phyloP scores from a whole-genome alignment of 2,888 invertebrate genomes.

The Metallyticus violacea region DNA sequence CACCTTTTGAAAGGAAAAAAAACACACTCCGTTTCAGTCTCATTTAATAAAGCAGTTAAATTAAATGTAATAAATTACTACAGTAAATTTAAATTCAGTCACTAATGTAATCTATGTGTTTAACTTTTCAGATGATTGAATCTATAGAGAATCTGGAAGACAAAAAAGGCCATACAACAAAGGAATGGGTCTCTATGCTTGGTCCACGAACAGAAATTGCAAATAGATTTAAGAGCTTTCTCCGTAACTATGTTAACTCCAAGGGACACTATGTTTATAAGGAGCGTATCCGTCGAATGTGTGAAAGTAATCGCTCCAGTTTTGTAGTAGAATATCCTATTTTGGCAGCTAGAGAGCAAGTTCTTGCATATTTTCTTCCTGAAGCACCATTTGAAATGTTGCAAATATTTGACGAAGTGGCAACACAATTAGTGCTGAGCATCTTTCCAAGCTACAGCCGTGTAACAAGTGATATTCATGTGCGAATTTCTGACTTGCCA shows the following conservation, averaged over 20 bases:
- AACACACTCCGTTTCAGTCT: too few species aligned
- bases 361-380: conserved; percentile 93
- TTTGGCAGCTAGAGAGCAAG: conserved; percentile 86
- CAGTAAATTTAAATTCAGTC: too few species aligned
- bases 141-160: conserved; percentile 98
- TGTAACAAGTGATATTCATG: conserved; percentile 91
- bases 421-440: conserved; percentile 87
- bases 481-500: conserved; percentile 91
- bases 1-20: too few species aligned
- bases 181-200: conserved; percentile 96
- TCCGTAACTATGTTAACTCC: conserved; percentile 83
- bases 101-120: too few species aligned
- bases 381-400: conserved; percentile 97
- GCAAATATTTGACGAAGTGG: conserved; percentile 92
- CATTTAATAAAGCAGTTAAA: too few species aligned
- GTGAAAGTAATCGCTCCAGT: conserved; percentile 81
- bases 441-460: conserved; percentile 96
- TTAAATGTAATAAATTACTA: too few species aligned
- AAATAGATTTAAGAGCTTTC: conserved; percentile 86
- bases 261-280: conserved; percentile 86
- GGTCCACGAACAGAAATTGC: conserved; percentile 95
- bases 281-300: conserved; percentile 92
- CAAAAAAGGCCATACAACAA: conserved; percentile 89
- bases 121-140: conserved; percentile 72
- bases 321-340: conserved; percentile 91